Conservation (phyloP, 2,113 vertebrate genomes). For the Grus americana region DNA sequence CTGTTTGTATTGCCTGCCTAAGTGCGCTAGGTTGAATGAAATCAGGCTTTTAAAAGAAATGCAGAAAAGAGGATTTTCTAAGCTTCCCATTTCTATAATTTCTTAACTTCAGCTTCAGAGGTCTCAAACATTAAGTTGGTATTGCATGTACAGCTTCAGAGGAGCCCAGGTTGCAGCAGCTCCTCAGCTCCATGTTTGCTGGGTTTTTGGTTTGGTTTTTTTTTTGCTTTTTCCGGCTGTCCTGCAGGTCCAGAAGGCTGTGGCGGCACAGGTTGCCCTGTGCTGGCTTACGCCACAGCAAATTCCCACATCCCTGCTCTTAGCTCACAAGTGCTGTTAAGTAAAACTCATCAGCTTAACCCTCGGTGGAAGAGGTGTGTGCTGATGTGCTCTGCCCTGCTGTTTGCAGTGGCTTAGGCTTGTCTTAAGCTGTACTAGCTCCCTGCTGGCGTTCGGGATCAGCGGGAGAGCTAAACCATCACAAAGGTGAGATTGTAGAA, state of each 20-base stretch:
- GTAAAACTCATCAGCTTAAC: conserved; percentile 34
- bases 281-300: not conserved
- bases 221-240: not conserved
- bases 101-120: not conserved
- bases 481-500: not conserved
- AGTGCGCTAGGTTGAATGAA: not conserved
- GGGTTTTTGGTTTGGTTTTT: not conserved
- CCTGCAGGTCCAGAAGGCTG: not conserved
- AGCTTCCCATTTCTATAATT: not conserved
- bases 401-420: conserved; percentile 12
- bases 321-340: conserved; percentile 24
- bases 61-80: conserved; percentile 3
- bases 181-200: not conserved
- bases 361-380: not conserved
- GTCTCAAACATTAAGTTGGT: not conserved
- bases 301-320: conserved; percentile 12
- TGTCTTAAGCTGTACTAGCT: not conserved
- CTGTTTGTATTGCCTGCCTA: not conserved
- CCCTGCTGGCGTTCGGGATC: not conserved
- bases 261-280: not conserved
- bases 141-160: not conserved
- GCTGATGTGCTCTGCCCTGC: not conserved
- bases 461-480: not conserved
- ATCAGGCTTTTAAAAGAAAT: not conserved
- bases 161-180: not conserved